Percentiles rank a stretch among this genome's conserved stretches.
phyloP scores from a whole-genome alignment of 2,113 vertebrate genomes.

The Xiphorhynchus elegans region DNA sequence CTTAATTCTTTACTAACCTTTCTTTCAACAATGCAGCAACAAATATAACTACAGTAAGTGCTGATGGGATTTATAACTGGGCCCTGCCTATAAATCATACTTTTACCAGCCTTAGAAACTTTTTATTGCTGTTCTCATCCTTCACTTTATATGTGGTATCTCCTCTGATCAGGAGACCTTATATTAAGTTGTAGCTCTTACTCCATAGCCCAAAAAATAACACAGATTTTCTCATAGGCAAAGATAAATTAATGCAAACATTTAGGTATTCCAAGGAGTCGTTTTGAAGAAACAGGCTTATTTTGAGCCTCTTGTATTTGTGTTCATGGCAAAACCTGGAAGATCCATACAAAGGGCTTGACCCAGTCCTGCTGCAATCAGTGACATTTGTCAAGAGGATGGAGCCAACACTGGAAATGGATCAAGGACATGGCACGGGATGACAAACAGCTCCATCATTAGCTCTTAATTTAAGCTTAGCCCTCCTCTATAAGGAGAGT shows the following conservation, averaged over 20 bases:
- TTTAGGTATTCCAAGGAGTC: background rate
- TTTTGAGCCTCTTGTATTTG: background rate
- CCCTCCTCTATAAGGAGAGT: background rate
- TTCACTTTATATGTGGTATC: background rate
- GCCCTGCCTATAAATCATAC: background rate
- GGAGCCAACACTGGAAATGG: background rate
- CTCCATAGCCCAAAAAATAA: background rate
- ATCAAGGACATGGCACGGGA: background rate
- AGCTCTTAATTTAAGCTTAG: conserved; percentile 14
- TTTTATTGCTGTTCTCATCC: background rate
- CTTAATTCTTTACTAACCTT: background rate
- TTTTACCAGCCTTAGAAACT: background rate
- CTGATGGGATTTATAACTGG: conserved; percentile 23
- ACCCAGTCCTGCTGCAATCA: background rate
- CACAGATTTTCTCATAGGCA: background rate
- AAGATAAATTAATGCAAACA: background rate
- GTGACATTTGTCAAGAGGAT: background rate
- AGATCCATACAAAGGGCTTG: background rate
- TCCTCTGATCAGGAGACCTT: background rate
- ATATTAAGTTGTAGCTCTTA: background rate
- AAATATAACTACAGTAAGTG: background rate
- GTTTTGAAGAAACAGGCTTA: background rate
- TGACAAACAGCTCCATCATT: background rate
- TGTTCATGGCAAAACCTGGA: background rate
- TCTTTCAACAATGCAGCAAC: background rate